These are phyloP conservation scores for Chironomus tentans DNA, from an alignment of 2,888 invertebrate species.

Conservation along the genomic window DNA sequence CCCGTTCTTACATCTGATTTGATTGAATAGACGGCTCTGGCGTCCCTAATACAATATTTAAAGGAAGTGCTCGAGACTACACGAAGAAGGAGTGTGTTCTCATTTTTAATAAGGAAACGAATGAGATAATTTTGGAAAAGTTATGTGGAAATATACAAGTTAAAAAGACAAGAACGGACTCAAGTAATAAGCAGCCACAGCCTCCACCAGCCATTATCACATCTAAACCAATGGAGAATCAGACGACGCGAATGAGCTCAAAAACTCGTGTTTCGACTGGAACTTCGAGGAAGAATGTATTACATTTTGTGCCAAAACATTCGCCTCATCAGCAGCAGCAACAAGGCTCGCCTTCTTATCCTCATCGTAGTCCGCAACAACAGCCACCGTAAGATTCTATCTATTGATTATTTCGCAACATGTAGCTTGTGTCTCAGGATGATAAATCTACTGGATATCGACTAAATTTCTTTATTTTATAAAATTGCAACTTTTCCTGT, in stretches of 20 bases:
- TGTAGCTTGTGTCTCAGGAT: no score
- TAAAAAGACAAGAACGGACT: constrained; percentile 65
- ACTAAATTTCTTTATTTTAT: no score
- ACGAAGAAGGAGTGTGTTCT: constrained; percentile 87
- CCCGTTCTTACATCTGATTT: neutral
- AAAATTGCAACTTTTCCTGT: no score
- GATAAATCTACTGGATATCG: no score
- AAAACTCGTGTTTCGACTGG: constrained; percentile 51
- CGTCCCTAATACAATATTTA: constrained; percentile 84
- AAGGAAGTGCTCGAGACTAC: constrained; percentile 86
- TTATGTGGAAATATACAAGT: constrained; percentile 85
- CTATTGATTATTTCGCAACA: no score
- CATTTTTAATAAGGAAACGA: constrained; percentile 84
- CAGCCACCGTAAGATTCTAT: constrained; percentile 39
- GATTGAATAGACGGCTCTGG: constrained; percentile 67
- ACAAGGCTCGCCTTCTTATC: constrained; percentile 48
- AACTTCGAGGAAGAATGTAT: constrained; percentile 44
- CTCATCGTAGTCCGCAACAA: constrained; percentile 41
- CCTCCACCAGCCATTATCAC: constrained; percentile 30
- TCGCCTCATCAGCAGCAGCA: constrained; percentile 41
- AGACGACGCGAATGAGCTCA: constrained; percentile 51
- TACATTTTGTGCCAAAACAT: constrained; percentile 46
- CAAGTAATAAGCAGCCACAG: constrained; percentile 24
- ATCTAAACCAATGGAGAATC: constrained; percentile 38
- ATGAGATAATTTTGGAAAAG: constrained; percentile 88